These are phyloP conservation scores for Barnardius zonarius DNA, from an alignment of 2,113 vertebrate species.

Conservation along the genomic window DNA sequence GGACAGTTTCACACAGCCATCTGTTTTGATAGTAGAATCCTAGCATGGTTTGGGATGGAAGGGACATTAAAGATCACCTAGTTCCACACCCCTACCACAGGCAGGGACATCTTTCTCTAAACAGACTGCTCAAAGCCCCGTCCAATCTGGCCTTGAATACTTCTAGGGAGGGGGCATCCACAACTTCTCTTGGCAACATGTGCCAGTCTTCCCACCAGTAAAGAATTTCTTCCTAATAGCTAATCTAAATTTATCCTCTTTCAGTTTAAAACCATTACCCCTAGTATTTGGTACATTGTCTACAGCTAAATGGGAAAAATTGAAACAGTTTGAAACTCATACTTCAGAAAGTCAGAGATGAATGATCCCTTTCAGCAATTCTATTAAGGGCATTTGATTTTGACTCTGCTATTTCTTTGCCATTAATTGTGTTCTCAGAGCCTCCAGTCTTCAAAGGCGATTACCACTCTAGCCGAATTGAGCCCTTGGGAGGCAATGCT, in stretches of 20 bases:
- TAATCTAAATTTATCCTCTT: not conserved
- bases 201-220: fast-evolving
- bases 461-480: conserved; percentile 83
- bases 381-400: not conserved
- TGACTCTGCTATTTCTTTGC: not conserved
- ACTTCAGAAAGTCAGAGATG: not conserved
- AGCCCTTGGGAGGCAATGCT: conserved; percentile 89
- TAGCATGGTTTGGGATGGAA: not conserved
- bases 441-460: conserved; percentile 93
- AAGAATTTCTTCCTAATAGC: not conserved
- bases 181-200: not conserved
- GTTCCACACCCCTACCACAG: not conserved
- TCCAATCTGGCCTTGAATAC: fast-evolving
- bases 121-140: fast-evolving
- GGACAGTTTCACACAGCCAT: not conserved
- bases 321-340: not conserved
- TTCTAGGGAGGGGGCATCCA: not conserved
- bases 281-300: not conserved
- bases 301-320: not conserved
- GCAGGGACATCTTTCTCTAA: not conserved
- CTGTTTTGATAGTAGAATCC: not conserved
- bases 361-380: not conserved
- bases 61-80: not conserved
- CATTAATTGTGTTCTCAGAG: conserved; percentile 72
- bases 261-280: not conserved